These are phyloP conservation scores for Streptopelia turtur DNA, from an alignment of 2,797 vertebrate genomes.

Conservation along the genomic window DNA sequence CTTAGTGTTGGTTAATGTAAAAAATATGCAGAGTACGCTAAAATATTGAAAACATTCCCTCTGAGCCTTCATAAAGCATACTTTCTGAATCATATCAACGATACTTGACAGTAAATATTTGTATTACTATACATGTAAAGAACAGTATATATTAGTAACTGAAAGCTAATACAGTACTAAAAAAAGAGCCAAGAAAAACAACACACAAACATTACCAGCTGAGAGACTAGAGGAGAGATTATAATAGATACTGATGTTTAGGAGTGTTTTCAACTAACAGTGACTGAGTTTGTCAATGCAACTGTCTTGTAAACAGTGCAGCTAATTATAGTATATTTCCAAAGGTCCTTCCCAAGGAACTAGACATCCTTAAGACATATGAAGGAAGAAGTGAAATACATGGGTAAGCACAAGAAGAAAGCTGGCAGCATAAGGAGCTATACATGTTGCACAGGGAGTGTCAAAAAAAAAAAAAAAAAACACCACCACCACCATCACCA, in stretches of 20 bases:
- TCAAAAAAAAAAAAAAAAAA: not conserved
- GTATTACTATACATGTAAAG: not conserved
- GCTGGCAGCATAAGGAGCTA: not conserved
- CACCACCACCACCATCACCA: no score
- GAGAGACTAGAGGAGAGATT: not conserved
- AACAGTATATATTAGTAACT: not conserved
- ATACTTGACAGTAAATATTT: constrained; percentile 2
- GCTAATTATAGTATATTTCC: not conserved
- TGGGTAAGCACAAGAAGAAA: not conserved
- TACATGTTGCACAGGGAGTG: rapidly evolving
- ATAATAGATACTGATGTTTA: not conserved
- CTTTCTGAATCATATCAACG: not conserved
- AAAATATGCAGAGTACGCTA: not conserved
- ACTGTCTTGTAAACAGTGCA: not conserved
- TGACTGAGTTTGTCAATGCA: not conserved
- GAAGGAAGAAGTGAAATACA: not conserved
- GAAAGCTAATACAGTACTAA: not conserved
- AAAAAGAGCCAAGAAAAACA: not conserved
- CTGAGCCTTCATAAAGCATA: not conserved
- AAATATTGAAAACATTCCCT: constrained; percentile 8
- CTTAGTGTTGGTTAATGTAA: not conserved
- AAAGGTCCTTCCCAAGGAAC: not conserved
- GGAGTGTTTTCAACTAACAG: not conserved
- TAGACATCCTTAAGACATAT: not conserved
- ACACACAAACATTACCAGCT: not conserved